Base-by-base conservation (phyloP, 2,888 invertebrate species). In the Keiferia lycopersicella region DNA sequence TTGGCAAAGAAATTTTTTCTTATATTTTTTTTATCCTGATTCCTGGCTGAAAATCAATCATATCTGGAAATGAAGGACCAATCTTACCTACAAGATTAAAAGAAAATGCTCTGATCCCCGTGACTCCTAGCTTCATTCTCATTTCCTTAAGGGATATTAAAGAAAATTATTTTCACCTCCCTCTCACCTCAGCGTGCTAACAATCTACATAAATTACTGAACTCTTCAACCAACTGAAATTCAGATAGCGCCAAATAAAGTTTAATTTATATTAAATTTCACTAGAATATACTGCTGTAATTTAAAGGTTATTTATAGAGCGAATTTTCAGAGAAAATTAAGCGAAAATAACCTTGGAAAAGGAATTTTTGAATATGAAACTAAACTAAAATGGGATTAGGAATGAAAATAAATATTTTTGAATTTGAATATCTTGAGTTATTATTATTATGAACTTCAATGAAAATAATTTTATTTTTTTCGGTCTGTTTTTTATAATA, bases 141-240 rank as follows among this genome's bases (percentile, higher is more conserved):
- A 81, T 86, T 83, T 83, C 81, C 82, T 78, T 67, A 62, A 72
- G 72, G 73, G 77, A 75, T 81, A 80, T 83, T 81, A 80, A 77
- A 79, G 83, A 81, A 86, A 85, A 84, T 83, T 77, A 86, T 86
- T 86, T 85, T 83, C 80, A 81, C 82, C 82, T 81, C 56, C 20
- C 26, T 60, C 51, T 60, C 59, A 64, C 60, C 51, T 45, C n/a
- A 57, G 20, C 16, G 11, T 20, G 38, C 58, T 16, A 45, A 62
- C 65, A 62, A 61, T 67, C 64, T 67, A 65, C 64, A 65, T 67
- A 67, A 67, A 67, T 66, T 66, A 66, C 66, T 22, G 39, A 66
- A 66, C 67, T 63, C 63, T 61, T 62, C 67, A 67, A 59, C 61
- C 8, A 64, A 63, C 56, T 63, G 63, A 57, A 63, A 65, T 63